Evolutionary conservation across 2,113 vertebrate genomes (phyloP), one percentile per base, ranked within the genome.

Genomic region (Himantopus leucocephalus): DNA sequence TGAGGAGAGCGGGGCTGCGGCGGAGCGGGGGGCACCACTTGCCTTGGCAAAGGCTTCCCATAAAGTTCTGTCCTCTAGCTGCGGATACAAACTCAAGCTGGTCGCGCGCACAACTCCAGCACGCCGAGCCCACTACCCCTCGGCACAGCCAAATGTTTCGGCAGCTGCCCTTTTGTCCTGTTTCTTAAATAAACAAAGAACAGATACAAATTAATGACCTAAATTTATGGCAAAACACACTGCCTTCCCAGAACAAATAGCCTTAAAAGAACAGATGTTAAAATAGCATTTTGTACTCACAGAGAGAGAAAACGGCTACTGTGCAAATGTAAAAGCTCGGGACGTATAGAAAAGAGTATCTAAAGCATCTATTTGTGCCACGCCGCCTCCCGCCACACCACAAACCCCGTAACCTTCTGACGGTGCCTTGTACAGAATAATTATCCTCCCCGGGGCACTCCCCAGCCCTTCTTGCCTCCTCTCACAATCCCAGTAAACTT

Each of bases 181-280:
- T 98, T 99, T 98, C 99, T 99, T 99, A 99, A 99, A 99, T 99
- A 99, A 99, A 99, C 99, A 99, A 99, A 99, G 99, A 99, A 98
- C 99, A 99, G 99, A 99, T 99, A 99, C 99, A 99, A 99, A 99
- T 99, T 99, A 99, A 99, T 99, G 99, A 99, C 99, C 99, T 99
- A 99, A 99, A 99, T 99, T 99, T 99, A 99, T 98, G 98, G 98
- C 98, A 98, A 99, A 99, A 98, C 98, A 98, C 97, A 97, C 98
- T 97, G 98, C 97, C 96, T 98, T 98, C 97, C 97, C 98, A 97
- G 97, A 98, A 98, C 97, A 98, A 98, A 98, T 96, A 98, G 98
- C 98, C 98, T 98, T 98, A 98, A 98, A 98, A 98, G 99, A 99
- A 98, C 99, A 99, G 99, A 99, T 99, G 99, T 98, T 98, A 98